A percentile compares a stretch with the other conserved stretches of the same genome.
Conservation (phyloP, 2,113 vertebrate genomes). For the Galemys pyrenaicus region DNA sequence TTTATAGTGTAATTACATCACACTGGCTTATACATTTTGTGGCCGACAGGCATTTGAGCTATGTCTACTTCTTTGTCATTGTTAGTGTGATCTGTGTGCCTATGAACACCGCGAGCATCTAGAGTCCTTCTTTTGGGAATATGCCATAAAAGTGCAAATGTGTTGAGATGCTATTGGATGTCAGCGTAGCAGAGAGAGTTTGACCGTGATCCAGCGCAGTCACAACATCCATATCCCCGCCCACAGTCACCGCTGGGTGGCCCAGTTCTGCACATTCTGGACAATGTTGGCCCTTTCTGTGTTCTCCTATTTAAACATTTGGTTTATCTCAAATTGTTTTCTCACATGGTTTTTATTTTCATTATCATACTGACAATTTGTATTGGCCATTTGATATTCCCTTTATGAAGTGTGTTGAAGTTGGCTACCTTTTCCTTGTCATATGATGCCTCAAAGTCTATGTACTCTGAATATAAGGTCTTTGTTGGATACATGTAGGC, state of each 20-base stretch:
- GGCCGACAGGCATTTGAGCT: not conserved
- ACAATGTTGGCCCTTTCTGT: not conserved
- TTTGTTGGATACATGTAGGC: not conserved
- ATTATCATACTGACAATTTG: not conserved
- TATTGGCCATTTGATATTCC: not conserved
- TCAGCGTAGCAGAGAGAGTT: no score
- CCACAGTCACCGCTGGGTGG: fast-evolving
- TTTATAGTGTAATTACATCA: not conserved
- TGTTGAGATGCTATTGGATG: not conserved
- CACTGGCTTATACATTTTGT: not conserved
- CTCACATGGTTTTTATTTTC: not conserved
- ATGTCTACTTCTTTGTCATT: not conserved
- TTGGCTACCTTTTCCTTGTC: not conserved
- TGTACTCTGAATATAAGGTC: not conserved
- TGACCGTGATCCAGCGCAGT: not conserved
- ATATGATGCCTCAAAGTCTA: not conserved
- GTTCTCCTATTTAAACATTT: not conserved
- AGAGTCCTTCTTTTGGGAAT: not conserved
- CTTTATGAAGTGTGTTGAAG: not conserved
- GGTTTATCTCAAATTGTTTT: not conserved
- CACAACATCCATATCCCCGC: fast-evolving
- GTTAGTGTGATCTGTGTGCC: not conserved
- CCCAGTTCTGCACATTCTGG: no score
- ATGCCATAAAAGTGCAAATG: fast-evolving
- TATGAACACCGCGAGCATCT: not conserved